Conservation (phyloP, 2,113 vertebrate genomes). For the Edolisoma coerulescens region DNA sequence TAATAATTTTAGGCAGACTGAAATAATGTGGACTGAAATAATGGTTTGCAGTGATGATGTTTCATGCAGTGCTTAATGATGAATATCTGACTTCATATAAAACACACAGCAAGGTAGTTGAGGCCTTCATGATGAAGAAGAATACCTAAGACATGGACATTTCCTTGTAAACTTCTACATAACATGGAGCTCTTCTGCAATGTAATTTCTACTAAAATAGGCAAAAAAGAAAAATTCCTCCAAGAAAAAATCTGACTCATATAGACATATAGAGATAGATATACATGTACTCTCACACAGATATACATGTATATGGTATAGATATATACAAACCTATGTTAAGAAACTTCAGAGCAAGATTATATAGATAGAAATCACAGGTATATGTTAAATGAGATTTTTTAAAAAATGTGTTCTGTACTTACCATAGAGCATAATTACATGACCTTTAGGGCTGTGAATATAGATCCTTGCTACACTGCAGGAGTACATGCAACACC, state of each 20-base stretch:
- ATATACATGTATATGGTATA: no score
- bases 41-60: background rate
- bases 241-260: background rate
- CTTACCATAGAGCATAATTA: background rate
- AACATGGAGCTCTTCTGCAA: background rate
- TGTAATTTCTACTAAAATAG: background rate
- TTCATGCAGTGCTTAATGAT: background rate
- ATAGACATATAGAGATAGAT: background rate
- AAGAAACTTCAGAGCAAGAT: background rate
- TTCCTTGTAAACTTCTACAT: background rate
- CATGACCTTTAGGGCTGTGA: background rate
- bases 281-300: background rate
- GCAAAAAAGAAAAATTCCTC: background rate
- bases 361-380: background rate
- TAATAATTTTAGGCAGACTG: background rate
- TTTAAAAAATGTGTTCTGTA: accelerated
- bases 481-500: background rate
- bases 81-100: background rate
- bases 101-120: background rate
- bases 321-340: background rate
- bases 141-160: background rate
- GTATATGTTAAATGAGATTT: background rate
- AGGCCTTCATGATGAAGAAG: background rate
- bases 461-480: background rate
- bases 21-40: background rate